phyloP scores from a whole-genome alignment of 2,797 vertebrate genomes.

The Helarctos malayanus region DNA sequence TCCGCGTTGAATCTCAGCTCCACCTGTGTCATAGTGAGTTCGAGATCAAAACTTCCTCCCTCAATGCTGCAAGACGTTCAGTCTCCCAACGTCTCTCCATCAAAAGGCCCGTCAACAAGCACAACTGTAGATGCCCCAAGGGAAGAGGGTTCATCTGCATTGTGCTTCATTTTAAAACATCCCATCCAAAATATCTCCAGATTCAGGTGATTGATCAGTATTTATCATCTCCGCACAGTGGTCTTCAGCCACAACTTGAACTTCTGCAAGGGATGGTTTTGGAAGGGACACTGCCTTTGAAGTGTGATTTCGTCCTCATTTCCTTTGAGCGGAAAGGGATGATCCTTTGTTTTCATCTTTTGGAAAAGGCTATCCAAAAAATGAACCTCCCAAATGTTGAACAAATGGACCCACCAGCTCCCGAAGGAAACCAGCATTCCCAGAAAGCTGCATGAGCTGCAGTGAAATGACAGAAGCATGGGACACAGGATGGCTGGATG shows the following conservation, averaged over 20 bases:
- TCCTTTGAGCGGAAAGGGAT: neutral
- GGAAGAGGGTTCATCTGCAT: neutral
- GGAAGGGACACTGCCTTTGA: neutral
- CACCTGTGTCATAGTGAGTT: neutral
- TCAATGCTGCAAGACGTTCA: neutral
- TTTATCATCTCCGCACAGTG: neutral
- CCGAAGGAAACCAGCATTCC: neutral
- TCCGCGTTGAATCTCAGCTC: slow-evolving; percentile 7
- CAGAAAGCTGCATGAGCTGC: fast-evolving
- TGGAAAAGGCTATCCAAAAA: neutral
- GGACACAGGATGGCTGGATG: neutral
- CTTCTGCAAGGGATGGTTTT: neutral
- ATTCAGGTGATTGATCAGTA: neutral
- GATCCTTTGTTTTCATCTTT: neutral
- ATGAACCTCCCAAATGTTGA: neutral
- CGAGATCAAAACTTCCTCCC: neutral
- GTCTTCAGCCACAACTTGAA: neutral
- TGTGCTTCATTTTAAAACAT: neutral
- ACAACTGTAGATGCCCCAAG: neutral
- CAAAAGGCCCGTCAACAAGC: neutral
- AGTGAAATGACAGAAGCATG: neutral
- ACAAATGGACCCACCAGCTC: neutral
- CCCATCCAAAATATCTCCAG: neutral
- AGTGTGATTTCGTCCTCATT: neutral
- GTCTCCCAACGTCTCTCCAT: neutral